These are phyloP conservation scores for Serrognathus titanus DNA, from an alignment of 2,888 invertebrate species.

Conservation along the genomic window DNA sequence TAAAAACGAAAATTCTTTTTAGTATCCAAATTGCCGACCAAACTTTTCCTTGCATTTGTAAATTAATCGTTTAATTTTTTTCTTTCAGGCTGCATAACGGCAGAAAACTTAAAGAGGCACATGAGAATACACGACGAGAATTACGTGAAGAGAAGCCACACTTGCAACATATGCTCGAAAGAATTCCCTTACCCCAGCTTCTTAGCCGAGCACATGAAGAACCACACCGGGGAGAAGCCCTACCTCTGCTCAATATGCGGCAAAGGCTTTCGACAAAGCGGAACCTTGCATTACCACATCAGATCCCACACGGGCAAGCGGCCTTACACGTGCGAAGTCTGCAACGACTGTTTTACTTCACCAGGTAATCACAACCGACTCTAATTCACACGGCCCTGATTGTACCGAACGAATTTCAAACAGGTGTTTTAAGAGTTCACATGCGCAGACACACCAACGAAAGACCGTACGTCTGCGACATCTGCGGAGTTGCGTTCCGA, in stretches of 20 bases:
- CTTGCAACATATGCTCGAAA: slow-evolving; percentile 38
- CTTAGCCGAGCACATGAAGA: slow-evolving; percentile 43
- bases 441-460: slow-evolving; percentile 31
- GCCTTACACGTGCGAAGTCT: slow-evolving; percentile 29
- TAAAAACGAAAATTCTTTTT: no score
- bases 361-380: slow-evolving; percentile 19
- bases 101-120: slow-evolving; percentile 41
- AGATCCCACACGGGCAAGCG: slow-evolving; percentile 31
- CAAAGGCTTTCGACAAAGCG: slow-evolving; percentile 43
- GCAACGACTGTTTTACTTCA: slow-evolving; percentile 26
- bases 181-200: slow-evolving; percentile 39
- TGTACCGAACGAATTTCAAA: not conserved
- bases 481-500: slow-evolving; percentile 31
- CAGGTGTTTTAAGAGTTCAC: slow-evolving; percentile 29
- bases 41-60: no score
- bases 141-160: slow-evolving; percentile 37
- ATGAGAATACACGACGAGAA: slow-evolving; percentile 40
- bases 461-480: slow-evolving; percentile 32
- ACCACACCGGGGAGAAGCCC: slow-evolving; percentile 45
- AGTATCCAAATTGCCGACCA: no score
- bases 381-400: no score
- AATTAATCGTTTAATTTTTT: no score
- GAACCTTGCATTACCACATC: slow-evolving; percentile 29
- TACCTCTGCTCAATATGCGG: slow-evolving; percentile 43
- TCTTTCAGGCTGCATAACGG: slow-evolving; percentile 40